phyloP scores from a whole-genome alignment of 2,113 vertebrate genomes.

The Eulemur macaco region DNA sequence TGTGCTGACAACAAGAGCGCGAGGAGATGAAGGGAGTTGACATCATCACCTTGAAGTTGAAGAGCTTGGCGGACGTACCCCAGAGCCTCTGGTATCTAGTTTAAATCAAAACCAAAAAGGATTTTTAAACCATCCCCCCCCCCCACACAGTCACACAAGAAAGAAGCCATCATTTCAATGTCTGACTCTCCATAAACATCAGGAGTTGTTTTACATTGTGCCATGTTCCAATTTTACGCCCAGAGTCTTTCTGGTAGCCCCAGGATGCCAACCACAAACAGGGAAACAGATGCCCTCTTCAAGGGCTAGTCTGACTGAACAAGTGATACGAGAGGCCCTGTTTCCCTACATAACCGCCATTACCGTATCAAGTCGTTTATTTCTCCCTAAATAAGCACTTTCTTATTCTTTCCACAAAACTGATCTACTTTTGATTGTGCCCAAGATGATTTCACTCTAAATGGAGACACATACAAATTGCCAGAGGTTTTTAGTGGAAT shows the following conservation, averaged over 20 bases:
- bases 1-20: slow-evolving; percentile 96
- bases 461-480: not conserved
- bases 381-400: not conserved
- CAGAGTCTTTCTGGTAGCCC: not conserved
- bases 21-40: slow-evolving; percentile 97
- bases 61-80: slow-evolving; percentile 97
- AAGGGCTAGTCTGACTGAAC: not conserved
- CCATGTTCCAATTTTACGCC: not conserved
- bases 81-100: slow-evolving; percentile 97
- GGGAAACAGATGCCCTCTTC: not conserved
- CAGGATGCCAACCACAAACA: not conserved
- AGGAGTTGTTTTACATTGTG: not conserved
- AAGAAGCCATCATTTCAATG: not conserved
- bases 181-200: not conserved
- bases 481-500: slow-evolving; percentile 56
- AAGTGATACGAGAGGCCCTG: not conserved
- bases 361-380: not conserved
- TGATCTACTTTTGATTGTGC: not conserved
- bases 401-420: not conserved
- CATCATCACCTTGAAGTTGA: slow-evolving; percentile 97
- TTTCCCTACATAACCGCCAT: not conserved
- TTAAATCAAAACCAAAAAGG: slow-evolving; percentile 55
- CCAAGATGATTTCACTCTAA: slow-evolving; percentile 36
- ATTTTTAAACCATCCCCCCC: slow-evolving; percentile 13
- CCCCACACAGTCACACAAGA: not conserved